A percentile compares a stretch with the other conserved stretches of the same genome.
Conservation (phyloP, 2,113 vertebrate species). For the Bombycilla garrulus region DNA sequence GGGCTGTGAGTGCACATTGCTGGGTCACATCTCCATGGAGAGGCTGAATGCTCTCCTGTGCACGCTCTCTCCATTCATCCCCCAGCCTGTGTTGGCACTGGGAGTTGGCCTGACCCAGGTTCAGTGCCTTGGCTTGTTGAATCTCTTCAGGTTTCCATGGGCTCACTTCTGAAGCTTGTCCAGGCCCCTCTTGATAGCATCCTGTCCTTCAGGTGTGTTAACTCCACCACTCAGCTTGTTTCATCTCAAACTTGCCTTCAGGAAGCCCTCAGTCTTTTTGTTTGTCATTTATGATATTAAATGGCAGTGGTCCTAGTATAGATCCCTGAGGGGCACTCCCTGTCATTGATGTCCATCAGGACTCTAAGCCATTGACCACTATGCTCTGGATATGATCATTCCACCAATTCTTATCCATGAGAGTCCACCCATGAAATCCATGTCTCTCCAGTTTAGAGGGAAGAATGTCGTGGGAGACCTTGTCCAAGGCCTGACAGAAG, state of each 20-base stretch:
- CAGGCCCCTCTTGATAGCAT: background rate
- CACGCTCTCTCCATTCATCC: rapidly evolving
- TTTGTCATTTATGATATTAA: background rate
- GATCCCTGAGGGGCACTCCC: no score
- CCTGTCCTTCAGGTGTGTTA: background rate
- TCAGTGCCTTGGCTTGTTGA: background rate
- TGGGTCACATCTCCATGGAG: no score
- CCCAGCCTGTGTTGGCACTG: rapidly evolving
- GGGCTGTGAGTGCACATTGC: background rate
- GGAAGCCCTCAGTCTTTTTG: background rate
- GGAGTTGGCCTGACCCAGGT: background rate
- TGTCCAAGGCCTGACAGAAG: background rate
- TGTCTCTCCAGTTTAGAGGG: background rate
- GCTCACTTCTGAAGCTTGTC: background rate
- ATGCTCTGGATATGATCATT: background rate
- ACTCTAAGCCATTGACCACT: background rate
- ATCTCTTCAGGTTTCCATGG: background rate
- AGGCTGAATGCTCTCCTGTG: background rate
- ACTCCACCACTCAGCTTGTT: background rate
- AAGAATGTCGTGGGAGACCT: background rate
- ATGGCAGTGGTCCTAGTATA: background rate
- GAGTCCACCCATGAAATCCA: background rate
- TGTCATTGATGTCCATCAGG: background rate
- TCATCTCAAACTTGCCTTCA: background rate
- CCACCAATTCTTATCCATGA: background rate